Base-by-base conservation (phyloP, 1,140 invertebrate genomes). In the Temnothorax longispinosus region DNA sequence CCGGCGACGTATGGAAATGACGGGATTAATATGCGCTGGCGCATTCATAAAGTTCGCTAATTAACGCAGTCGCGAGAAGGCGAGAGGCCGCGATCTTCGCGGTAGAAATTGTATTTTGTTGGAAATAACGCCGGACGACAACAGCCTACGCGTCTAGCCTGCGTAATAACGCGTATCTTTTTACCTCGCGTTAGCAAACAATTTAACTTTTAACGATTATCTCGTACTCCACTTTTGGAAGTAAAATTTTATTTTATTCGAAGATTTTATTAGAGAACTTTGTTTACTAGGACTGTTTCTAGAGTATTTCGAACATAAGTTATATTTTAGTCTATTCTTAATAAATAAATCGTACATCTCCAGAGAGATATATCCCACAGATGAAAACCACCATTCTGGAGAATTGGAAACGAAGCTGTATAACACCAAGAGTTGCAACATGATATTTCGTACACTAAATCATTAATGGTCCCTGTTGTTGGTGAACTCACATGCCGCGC, bases 31-130 rank as follows among this genome's bases (percentile, higher is more conserved):
- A 84, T 84, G 80, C 80, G 80, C 69, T 72, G 54, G 80, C 80
- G 80, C 56, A 84, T 75, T 84, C 69, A 84, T 84, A 84, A 84
- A 84, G 69, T 84, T 84, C 69, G 80, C 80, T 84, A 84, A 84
- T 84, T 84, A 84, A 84, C 71, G 80, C 69, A 60, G 69, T 50
- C 52, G 80, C 80, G 80, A 74, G 69, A 84, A 84, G 80, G 54
- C 69, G 69, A 74, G 80, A 84, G 69, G 54, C 54, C 54, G 69
- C 11, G 69, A 84, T 84, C 80, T 75, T 84, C 52, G 32, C 56
- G 41, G 4, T 58, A 13, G 69, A 74, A 84, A 75, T 32, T 60
- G 44, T 27, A 74, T 81, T 81, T 81, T 72, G 65, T 56, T 38
- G 50, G 8, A 81, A 69, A 54, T 71, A 58, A 41, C 54, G 32